Percentiles rank a stretch among this genome's conserved stretches.
Evolutionary conservation across 2,797 vertebrate genomes (phyloP).

Genomic region (Aulostomus chinensis): DNA sequence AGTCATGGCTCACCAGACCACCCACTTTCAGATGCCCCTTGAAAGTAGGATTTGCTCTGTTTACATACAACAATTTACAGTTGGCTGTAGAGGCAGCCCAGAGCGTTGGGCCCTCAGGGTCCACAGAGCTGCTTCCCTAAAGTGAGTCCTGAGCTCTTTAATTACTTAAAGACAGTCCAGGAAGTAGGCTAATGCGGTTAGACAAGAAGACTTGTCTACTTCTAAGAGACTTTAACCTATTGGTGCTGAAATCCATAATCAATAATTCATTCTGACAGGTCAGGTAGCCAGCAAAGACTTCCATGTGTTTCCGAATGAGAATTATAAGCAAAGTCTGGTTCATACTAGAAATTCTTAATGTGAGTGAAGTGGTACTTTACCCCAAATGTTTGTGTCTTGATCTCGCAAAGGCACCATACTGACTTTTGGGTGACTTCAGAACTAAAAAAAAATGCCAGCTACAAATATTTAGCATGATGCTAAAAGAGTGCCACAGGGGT

Average conservation of each 20-base stretch:
- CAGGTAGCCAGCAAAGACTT: not conserved
- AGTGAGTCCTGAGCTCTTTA: constrained; percentile 61
- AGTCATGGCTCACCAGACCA: too few relatives aligned
- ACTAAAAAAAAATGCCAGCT: too few relatives aligned
- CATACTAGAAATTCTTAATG: too few relatives aligned
- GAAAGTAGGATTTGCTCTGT: constrained; percentile 38
- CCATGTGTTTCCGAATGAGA: not conserved
- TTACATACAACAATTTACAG: constrained; percentile 56
- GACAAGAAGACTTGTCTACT: constrained; percentile 43
- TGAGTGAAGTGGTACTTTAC: too few relatives aligned
- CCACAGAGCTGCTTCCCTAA: constrained; percentile 24
- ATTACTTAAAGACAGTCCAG: constrained; percentile 61
- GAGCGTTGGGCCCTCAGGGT: constrained; percentile 18
- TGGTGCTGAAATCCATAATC: constrained; percentile 35
- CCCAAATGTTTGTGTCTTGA: too few relatives aligned
- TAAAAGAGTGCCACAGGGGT: too few relatives aligned
- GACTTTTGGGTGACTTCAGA: too few relatives aligned
- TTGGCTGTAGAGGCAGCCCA: constrained; percentile 11
- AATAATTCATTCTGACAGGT: constrained; percentile 48
- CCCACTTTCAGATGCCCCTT: not conserved
- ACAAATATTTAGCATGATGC: too few relatives aligned
- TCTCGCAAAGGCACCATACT: too few relatives aligned
- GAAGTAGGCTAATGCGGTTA: constrained; percentile 65
- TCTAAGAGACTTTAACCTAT: constrained; percentile 42
- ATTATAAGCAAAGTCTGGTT: constrained; percentile 1